Conservation (phyloP, 2,888 invertebrate species). For the Drosophila barbarae region DNA sequence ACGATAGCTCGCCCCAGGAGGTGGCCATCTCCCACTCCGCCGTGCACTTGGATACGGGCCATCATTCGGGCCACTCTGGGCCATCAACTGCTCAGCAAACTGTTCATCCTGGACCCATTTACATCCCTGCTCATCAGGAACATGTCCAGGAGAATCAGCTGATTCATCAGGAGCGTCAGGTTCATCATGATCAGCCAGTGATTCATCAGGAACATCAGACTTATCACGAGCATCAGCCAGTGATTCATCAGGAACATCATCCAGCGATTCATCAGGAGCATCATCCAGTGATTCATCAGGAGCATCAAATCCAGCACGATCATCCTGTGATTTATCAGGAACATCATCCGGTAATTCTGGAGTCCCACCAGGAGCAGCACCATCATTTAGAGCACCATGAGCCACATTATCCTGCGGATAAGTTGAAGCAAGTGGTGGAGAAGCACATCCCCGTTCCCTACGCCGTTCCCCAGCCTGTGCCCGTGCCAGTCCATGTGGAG, state of each 20-base stretch:
- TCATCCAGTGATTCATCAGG: not conserved
- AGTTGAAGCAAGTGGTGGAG: constrained; percentile 80
- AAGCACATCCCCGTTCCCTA: constrained; percentile 81
- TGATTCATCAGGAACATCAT: constrained; percentile 3
- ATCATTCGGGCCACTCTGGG: constrained; percentile 1
- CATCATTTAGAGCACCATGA: constrained; percentile 16
- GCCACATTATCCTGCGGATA: constrained; percentile 75
- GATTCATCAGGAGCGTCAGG: not conserved
- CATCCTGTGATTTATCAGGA: not conserved
- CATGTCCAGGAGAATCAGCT: constrained; percentile 1
- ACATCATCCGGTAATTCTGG: not conserved
- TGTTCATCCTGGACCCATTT: constrained; percentile 7
- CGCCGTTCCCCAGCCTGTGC: constrained; percentile 81
- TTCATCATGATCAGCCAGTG: constrained; percentile 1
- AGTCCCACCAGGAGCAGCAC: constrained; percentile 1
- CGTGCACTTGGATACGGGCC: constrained; percentile 35
- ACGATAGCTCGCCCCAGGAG: constrained; percentile 57
- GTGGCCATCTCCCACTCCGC: constrained; percentile 42
- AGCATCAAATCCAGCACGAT: not conserved
- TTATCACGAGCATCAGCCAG: constrained; percentile 7
- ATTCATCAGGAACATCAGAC: constrained; percentile 3
- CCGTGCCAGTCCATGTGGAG: constrained; percentile 80
- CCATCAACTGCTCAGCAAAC: not conserved
- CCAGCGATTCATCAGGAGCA: constrained; percentile 1
- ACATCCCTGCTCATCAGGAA: constrained; percentile 8